Evolutionary conservation across 1,140 invertebrate species (phyloP).

Genomic region (Drosophila asahinai): DNA sequence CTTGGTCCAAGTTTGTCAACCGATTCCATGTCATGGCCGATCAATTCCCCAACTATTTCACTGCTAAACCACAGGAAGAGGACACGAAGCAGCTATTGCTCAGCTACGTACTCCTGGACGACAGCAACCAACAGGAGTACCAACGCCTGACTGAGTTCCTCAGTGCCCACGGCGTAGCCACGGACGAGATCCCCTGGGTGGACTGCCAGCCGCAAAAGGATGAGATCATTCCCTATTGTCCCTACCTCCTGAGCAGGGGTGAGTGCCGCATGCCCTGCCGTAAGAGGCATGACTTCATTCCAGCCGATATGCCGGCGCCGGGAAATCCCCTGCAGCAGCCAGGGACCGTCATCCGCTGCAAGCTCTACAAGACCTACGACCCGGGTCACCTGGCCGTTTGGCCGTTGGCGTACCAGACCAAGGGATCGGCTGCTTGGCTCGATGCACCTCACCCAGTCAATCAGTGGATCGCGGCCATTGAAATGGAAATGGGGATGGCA

Average conservation of each 20-base stretch:
- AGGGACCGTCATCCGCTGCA: conserved; percentile 29
- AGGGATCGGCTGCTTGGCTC: conserved; percentile 12
- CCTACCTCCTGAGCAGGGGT: conserved; percentile 6
- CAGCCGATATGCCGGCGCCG: conserved; percentile 6
- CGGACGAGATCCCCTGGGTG: not conserved
- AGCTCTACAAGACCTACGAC: conserved; percentile 26
- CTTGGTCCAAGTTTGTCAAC: conserved; percentile 42
- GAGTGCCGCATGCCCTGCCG: conserved; percentile 29
- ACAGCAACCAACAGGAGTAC: conserved; percentile 28
- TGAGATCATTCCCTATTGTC: conserved; percentile 16
- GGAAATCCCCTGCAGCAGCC: conserved; percentile 10
- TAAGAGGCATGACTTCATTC: conserved; percentile 33
- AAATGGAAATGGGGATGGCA: conserved; percentile 38
- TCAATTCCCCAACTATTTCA: conserved; percentile 41
- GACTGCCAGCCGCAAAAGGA: conserved; percentile 7
- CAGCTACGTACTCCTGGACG: conserved; percentile 48
- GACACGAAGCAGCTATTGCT: not conserved
- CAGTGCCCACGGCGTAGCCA: conserved; percentile 8
- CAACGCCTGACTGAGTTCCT: conserved; percentile 35
- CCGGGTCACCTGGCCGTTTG: conserved; percentile 40
- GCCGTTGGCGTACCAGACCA: conserved; percentile 31
- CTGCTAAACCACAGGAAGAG: too few species aligned
- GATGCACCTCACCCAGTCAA: not conserved
- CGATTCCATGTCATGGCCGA: conserved; percentile 48
- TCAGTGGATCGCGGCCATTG: conserved; percentile 4